Conservation (phyloP, 2,797 vertebrate species). For the Anguilla marmorata region DNA sequence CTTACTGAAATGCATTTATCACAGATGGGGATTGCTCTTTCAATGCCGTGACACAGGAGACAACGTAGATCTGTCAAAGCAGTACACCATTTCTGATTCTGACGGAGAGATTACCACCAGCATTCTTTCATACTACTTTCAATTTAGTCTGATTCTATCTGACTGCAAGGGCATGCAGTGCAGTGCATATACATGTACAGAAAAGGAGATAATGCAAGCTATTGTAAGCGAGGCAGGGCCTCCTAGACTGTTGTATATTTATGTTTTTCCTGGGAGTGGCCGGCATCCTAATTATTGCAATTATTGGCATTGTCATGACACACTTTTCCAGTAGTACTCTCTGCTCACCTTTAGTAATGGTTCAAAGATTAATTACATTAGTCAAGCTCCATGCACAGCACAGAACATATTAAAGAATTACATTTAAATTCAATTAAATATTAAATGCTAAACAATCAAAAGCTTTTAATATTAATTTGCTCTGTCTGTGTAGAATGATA, state of each 20-base stretch:
- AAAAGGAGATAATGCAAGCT: not conserved
- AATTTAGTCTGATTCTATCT: not conserved
- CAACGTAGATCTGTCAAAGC: conserved; percentile 34
- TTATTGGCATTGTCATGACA: conserved; percentile 36
- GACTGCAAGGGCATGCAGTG: not conserved
- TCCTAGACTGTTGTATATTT: not conserved
- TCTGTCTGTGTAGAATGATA: conserved; percentile 63
- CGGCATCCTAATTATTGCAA: conserved; percentile 32
- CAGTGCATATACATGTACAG: not conserved
- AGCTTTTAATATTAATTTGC: conserved; percentile 69
- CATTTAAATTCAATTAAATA: conserved; percentile 64
- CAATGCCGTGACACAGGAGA: conserved; percentile 31
- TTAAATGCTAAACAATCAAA: conserved; percentile 62
- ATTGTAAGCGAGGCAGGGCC: not conserved
- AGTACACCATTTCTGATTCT: conserved; percentile 40
- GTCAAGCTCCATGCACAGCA: conserved; percentile 55
- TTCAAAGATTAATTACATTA: conserved; percentile 63
- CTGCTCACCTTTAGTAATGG: conserved; percentile 55
- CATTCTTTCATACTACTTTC: not conserved
- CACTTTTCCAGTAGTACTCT: conserved; percentile 51
- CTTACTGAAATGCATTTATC: conserved; percentile 4
- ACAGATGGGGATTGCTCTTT: not conserved
- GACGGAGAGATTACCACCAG: conserved; percentile 48
- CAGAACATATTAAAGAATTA: conserved; percentile 59
- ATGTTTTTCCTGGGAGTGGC: conserved; percentile 15